Evolutionary conservation across 1,140 invertebrate genomes (phyloP).

Genomic region (Megalonaias nervosa): DNA sequence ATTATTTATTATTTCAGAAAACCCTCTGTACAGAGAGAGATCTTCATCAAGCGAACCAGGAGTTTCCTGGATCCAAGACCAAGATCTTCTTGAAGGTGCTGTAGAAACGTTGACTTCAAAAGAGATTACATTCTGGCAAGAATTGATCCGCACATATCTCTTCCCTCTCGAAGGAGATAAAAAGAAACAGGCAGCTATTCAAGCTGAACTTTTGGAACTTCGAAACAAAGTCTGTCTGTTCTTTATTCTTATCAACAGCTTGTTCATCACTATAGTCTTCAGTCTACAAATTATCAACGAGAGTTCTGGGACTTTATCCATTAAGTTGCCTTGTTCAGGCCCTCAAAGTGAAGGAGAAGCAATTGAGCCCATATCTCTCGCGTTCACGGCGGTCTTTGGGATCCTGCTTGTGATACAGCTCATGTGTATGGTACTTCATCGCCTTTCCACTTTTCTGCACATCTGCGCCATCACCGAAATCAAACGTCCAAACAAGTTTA

Average conservation of each 20-base stretch:
- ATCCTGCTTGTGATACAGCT: slow-evolving; percentile 71
- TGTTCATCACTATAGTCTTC: slow-evolving; percentile 62
- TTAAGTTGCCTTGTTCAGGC: slow-evolving; percentile 34
- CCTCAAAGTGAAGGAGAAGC: slow-evolving; percentile 30
- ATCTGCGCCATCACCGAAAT: slow-evolving; percentile 56
- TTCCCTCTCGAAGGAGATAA: slow-evolving; percentile 55
- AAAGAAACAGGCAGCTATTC: slow-evolving; percentile 62
- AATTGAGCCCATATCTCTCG: slow-evolving; percentile 70
- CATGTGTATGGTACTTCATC: slow-evolving; percentile 71
- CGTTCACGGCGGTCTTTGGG: slow-evolving; percentile 72
- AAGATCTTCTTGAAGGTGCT: slow-evolving; percentile 38
- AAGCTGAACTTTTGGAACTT: slow-evolving; percentile 90
- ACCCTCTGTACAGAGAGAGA: too few species aligned
- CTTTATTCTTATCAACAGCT: slow-evolving; percentile 61
- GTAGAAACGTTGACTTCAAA: slow-evolving; percentile 77
- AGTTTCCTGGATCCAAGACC: slow-evolving; percentile 17
- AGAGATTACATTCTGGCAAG: slow-evolving; percentile 47
- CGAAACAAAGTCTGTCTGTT: slow-evolving; percentile 82
- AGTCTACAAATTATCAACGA: slow-evolving; percentile 37
- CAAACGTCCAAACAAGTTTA: slow-evolving; percentile 22
- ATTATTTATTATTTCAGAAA: too few species aligned
- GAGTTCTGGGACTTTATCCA: slow-evolving; percentile 17
- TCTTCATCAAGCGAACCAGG: too few species aligned
- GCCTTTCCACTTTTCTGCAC: slow-evolving; percentile 67
- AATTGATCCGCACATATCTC: slow-evolving; percentile 56